phyloP scores from a whole-genome alignment of 2,888 invertebrate genomes.

The Limnephilus marmoratus region DNA sequence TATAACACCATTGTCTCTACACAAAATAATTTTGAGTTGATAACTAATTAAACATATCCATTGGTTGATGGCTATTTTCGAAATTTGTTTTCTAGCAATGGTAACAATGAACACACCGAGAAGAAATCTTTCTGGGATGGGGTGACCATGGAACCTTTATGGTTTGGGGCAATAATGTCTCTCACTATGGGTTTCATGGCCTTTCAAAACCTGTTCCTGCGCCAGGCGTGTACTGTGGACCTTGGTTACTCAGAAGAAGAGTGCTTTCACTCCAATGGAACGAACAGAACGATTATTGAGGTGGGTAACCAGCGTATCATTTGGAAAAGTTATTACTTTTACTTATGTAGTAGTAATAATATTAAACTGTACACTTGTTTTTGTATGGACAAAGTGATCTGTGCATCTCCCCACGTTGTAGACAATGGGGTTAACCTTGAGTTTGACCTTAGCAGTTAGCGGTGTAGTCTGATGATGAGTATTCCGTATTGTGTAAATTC shows the following conservation, averaged over 20 bases:
- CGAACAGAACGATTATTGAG: slow-evolving; percentile 51
- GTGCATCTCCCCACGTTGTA: no score
- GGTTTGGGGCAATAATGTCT: slow-evolving; percentile 64
- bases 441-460: no score
- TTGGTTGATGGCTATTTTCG: neutral
- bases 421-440: no score
- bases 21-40: neutral
- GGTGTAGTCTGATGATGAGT: neutral
- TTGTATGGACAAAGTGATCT: no score
- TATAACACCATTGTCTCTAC: no score
- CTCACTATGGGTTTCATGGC: slow-evolving; percentile 60
- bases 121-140: slow-evolving; percentile 42
- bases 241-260: slow-evolving; percentile 79
- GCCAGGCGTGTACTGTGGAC: slow-evolving; percentile 86
- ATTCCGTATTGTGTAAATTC: neutral
- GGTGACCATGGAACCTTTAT: slow-evolving; percentile 65
- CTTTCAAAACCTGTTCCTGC: slow-evolving; percentile 82
- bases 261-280: slow-evolving; percentile 71
- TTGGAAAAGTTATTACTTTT: neutral
- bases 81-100: neutral
- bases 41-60: neutral
- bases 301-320: slow-evolving; percentile 49
- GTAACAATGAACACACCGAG: slow-evolving; percentile 19
- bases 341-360: no score
- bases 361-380: no score